Evolutionary conservation across 2,888 invertebrate species (phyloP).

Genomic region (Fragum sueziense): DNA sequence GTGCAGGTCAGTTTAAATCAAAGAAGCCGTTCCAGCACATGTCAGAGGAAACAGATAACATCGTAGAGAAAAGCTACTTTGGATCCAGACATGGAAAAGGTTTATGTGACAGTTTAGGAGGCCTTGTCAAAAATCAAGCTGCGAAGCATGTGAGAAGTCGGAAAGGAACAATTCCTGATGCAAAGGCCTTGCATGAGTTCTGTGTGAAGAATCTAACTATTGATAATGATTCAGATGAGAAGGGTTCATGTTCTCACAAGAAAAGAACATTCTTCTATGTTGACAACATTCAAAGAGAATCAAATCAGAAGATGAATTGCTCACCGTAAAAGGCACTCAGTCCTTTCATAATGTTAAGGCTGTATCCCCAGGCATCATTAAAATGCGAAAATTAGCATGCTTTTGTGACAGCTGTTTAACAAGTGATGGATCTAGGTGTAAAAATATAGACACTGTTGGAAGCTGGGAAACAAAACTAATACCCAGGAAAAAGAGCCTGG

Average conservation of each 20-base stretch:
- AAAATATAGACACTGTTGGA: slow-evolving; percentile 14
- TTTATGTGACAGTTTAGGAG: slow-evolving; percentile 22
- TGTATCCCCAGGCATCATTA: slow-evolving; percentile 4
- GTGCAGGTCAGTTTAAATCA: slow-evolving; percentile 28
- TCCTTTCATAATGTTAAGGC: slow-evolving; percentile 8
- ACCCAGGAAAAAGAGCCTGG: background rate
- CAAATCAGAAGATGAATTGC: slow-evolving; percentile 9
- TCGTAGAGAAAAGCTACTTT: slow-evolving; percentile 16
- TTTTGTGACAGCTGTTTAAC: slow-evolving; percentile 1
- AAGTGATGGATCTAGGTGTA: background rate
- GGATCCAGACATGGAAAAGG: slow-evolving; percentile 34
- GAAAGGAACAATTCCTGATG: slow-evolving; percentile 29
- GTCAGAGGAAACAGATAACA: background rate
- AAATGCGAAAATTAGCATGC: slow-evolving; percentile 15
- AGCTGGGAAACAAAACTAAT: slow-evolving; percentile 8
- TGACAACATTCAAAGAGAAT: slow-evolving; percentile 12
- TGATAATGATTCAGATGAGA: background rate
- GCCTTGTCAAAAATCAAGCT: slow-evolving; percentile 27
- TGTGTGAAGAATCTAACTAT: slow-evolving; percentile 14
- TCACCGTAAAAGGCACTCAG: slow-evolving; percentile 12
- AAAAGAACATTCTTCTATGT: slow-evolving; percentile 20
- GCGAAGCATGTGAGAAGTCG: slow-evolving; percentile 20
- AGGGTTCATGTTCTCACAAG: slow-evolving; percentile 18
- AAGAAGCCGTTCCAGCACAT: slow-evolving; percentile 23
- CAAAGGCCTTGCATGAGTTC: slow-evolving; percentile 13